Evolutionary conservation across 1,140 invertebrate genomes (phyloP).

Genomic region (Scylla paramamosain): DNA sequence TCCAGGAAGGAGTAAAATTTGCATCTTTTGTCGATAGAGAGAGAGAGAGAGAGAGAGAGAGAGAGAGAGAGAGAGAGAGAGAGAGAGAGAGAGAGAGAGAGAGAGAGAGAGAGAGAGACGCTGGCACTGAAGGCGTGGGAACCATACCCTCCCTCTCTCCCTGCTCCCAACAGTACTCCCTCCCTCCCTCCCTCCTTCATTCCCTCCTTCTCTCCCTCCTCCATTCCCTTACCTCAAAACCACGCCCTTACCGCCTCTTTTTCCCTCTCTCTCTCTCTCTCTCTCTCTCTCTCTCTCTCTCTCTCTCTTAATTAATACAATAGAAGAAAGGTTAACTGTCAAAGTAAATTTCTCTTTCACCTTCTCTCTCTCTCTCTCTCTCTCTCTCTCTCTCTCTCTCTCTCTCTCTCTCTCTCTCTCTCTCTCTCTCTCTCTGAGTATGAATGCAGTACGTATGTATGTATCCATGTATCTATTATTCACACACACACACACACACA

Average conservation of each 20-base stretch:
- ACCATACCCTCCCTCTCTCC: background rate
- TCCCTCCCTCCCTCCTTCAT: background rate
- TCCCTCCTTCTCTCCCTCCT: background rate
- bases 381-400: no score
- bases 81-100: constrained; percentile 46
- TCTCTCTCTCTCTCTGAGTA: no score
- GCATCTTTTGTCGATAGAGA: background rate
- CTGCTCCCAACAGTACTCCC: background rate
- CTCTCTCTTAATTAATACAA: no score
- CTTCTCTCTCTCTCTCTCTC: no score
- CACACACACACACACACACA: no score
- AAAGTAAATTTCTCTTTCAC: no score
- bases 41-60: constrained; percentile 44
- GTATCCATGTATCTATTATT: no score
- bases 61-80: constrained; percentile 55
- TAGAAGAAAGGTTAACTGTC: no score
- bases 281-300: background rate
- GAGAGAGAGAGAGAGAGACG: constrained; percentile 43
- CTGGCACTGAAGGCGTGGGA: background rate
- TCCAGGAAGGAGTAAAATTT: background rate
- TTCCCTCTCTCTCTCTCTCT: constrained; percentile 8
- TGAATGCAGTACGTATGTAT: no score
- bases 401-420: no score
- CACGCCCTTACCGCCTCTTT: background rate
- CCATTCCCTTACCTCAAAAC: background rate